Conservation (phyloP, 2,797 vertebrate species). For the Spondyliosoma cantharus region DNA sequence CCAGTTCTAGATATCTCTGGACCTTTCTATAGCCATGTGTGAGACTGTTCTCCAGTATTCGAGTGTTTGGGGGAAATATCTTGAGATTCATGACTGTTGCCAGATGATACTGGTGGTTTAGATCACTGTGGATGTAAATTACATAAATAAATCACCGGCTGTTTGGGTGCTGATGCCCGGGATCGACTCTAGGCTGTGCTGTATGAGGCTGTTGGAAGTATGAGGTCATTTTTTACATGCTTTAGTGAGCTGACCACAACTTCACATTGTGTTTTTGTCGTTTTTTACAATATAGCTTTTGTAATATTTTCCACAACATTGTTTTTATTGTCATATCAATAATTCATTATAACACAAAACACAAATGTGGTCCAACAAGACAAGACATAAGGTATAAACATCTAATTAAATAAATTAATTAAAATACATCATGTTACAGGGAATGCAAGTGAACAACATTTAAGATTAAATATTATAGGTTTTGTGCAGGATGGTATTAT, state of each 20-base stretch:
- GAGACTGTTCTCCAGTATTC: neutral
- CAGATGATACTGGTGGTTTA: fast-evolving
- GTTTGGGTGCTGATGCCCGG: neutral
- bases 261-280: neutral
- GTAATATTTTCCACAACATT: no score
- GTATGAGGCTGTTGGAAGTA: conserved; percentile 3
- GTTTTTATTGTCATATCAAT: no score
- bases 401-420: neutral
- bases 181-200: neutral
- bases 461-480: neutral
- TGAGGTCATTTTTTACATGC: conserved; percentile 20
- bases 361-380: no score
- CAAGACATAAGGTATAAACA: no score
- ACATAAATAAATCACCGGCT: fast-evolving
- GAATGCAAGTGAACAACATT: neutral
- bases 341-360: no score
- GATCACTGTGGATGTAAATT: neutral
- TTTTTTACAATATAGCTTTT: neutral
- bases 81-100: neutral
- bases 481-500: neutral
- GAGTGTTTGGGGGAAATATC: neutral
- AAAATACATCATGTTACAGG: neutral
- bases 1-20: conserved; percentile 80
- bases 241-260: neutral
- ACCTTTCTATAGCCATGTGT: conserved; percentile 77